Evolutionary conservation across 2,113 vertebrate species (phyloP).

Genomic region (Pseudopipra pipra): DNA sequence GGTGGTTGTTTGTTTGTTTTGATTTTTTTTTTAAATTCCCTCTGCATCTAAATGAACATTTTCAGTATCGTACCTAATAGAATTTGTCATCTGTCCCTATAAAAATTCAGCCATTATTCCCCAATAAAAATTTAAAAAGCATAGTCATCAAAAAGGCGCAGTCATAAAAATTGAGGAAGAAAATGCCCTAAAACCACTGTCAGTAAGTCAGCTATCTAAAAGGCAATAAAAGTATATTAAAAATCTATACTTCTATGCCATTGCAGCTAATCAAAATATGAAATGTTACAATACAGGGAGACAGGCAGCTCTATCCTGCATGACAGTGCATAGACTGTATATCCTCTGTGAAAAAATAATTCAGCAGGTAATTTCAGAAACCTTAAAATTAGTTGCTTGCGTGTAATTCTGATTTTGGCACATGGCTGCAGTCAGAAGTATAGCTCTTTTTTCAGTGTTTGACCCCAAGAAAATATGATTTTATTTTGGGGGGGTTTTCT

Average conservation of each 20-base stretch:
- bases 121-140: constrained; percentile 16
- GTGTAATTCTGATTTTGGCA: neutral
- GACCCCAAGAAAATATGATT: neutral
- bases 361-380: neutral
- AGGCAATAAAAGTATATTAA: constrained; percentile 39
- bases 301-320: neutral
- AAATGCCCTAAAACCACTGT: neutral
- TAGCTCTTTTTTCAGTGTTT: neutral
- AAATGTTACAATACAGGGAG: neutral
- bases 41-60: neutral
- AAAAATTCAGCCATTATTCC: neutral
- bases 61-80: neutral
- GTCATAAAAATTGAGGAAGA: constrained; percentile 13
- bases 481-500: neutral
- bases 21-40: no score
- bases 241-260: constrained; percentile 1
- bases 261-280: constrained; percentile 15
- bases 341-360: neutral
- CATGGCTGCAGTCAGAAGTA: neutral
- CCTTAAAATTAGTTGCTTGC: neutral
- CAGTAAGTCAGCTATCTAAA: constrained; percentile 7
- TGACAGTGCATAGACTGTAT: neutral
- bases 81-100: neutral
- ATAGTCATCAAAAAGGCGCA: neutral
- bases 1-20: rapidly evolving